These are phyloP conservation scores for Muscicapa comitata DNA, from an alignment of 2,797 vertebrate species.

Conservation along the genomic window DNA sequence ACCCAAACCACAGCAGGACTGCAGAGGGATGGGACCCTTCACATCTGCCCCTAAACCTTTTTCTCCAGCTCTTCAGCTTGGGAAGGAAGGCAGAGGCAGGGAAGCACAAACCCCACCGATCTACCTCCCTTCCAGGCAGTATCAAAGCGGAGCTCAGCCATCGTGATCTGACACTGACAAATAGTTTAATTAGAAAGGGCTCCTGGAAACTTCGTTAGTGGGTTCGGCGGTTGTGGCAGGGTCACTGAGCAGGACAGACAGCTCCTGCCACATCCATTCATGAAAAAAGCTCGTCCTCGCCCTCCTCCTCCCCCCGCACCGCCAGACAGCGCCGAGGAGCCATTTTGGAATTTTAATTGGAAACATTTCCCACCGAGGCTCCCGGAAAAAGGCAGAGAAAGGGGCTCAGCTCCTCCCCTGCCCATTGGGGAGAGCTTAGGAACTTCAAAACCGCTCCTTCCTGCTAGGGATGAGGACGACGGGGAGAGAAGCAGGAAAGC, in stretches of 20 bases:
- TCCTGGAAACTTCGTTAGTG: slow-evolving; percentile 56
- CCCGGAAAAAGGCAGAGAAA: background rate
- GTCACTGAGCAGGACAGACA: slow-evolving; percentile 48
- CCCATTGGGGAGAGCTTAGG: background rate
- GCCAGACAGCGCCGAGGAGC: slow-evolving; percentile 84
- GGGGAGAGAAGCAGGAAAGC: background rate
- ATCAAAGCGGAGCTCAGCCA: background rate
- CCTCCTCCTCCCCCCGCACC: slow-evolving; percentile 17
- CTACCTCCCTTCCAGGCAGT: background rate
- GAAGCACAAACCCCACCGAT: background rate
- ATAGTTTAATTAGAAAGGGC: slow-evolving; percentile 43
- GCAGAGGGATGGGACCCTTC: background rate
- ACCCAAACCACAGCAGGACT: background rate
- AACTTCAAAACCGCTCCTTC: background rate
- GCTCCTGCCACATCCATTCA: slow-evolving; percentile 80
- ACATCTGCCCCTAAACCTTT: fast-evolving
- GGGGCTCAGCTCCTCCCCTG: slow-evolving; percentile 16
- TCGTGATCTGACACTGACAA: slow-evolving; percentile 36
- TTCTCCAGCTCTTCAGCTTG: background rate
- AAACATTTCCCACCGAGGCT: slow-evolving; percentile 78
- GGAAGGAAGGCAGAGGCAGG: background rate
- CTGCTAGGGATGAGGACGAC: background rate
- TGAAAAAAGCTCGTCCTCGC: slow-evolving; percentile 72
- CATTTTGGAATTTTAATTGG: slow-evolving; percentile 88
- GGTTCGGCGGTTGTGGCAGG: background rate